Evolutionary conservation across 1,140 invertebrate species (phyloP).

Genomic region (Brachionus manjavacas): DNA sequence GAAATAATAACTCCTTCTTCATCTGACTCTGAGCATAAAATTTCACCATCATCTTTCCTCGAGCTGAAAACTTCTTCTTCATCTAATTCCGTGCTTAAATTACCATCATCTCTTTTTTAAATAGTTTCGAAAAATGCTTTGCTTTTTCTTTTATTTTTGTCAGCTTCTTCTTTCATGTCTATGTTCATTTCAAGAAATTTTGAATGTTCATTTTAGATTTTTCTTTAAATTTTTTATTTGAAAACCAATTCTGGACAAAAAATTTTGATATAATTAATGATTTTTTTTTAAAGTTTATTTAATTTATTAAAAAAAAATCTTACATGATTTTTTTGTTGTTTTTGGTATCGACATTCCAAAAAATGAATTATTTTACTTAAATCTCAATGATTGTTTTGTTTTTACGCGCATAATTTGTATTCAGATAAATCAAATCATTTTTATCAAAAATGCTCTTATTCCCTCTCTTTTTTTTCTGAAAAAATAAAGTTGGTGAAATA

Average conservation of each 20-base stretch:
- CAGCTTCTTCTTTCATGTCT: too few species aligned
- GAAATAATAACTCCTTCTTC: not conserved
- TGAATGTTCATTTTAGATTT: not conserved
- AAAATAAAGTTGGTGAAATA: not conserved
- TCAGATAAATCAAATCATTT: too few species aligned
- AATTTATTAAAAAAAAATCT: too few species aligned
- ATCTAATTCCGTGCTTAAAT: too few species aligned
- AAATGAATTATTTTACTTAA: not conserved
- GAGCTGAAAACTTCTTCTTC: too few species aligned
- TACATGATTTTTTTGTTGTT: not conserved
- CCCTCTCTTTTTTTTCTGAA: not conserved
- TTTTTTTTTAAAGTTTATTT: too few species aligned
- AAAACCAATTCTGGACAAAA: not conserved
- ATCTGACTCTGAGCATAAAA: not conserved
- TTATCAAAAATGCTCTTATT: not conserved
- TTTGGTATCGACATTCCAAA: not conserved
- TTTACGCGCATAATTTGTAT: not conserved
- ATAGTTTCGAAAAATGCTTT: too few species aligned
- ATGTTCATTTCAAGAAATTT: not conserved
- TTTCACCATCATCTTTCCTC: not conserved
- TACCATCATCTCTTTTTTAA: too few species aligned
- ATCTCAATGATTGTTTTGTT: not conserved
- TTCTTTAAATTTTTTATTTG: not conserved
- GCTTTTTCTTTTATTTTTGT: too few species aligned
- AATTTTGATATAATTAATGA: too few species aligned